Percentiles rank a stretch among this genome's conserved stretches.
Conservation (phyloP, 2,888 invertebrate genomes). For the Eumerus sabulonum region DNA sequence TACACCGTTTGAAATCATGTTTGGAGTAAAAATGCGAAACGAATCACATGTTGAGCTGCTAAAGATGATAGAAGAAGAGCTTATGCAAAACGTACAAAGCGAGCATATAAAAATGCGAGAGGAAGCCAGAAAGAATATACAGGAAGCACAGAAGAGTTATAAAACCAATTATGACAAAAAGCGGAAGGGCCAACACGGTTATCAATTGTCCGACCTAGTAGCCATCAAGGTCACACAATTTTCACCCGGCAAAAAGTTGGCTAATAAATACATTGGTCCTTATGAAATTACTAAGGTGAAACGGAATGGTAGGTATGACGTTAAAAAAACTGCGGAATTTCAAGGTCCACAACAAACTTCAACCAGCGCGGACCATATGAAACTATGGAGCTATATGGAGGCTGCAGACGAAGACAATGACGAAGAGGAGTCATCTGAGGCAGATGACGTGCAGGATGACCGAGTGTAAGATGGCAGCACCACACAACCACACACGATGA, state of each 20-base stretch:
- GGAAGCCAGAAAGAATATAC: neutral
- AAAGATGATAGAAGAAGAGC: slow-evolving; percentile 14
- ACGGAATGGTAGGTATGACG: slow-evolving; percentile 10
- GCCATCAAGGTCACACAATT: slow-evolving; percentile 18
- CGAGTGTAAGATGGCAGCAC: slow-evolving; percentile 3
- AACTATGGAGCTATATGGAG: slow-evolving; percentile 2
- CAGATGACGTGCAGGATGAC: slow-evolving; percentile 15
- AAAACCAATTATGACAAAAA: slow-evolving; percentile 60
- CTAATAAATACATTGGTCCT: slow-evolving; percentile 57
- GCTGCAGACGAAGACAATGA: slow-evolving; percentile 1
- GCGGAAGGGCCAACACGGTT: slow-evolving; percentile 16
- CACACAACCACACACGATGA: no score
- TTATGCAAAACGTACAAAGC: neutral
- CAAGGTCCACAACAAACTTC: slow-evolving; percentile 16
- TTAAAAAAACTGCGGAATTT: slow-evolving; percentile 8
- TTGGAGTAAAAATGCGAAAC: slow-evolving; percentile 9
- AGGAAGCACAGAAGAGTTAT: slow-evolving; percentile 18
- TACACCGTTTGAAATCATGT: slow-evolving; percentile 24
- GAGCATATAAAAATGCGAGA: neutral
- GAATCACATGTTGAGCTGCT: slow-evolving; percentile 1
- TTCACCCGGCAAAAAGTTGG: slow-evolving; percentile 24
- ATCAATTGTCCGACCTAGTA: slow-evolving; percentile 14
- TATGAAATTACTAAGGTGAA: slow-evolving; percentile 33
- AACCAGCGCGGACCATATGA: slow-evolving; percentile 19
- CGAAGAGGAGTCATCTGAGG: slow-evolving; percentile 19